phyloP scores from a whole-genome alignment of 2,797 vertebrate genomes.

The Eidolon dupreanum region DNA sequence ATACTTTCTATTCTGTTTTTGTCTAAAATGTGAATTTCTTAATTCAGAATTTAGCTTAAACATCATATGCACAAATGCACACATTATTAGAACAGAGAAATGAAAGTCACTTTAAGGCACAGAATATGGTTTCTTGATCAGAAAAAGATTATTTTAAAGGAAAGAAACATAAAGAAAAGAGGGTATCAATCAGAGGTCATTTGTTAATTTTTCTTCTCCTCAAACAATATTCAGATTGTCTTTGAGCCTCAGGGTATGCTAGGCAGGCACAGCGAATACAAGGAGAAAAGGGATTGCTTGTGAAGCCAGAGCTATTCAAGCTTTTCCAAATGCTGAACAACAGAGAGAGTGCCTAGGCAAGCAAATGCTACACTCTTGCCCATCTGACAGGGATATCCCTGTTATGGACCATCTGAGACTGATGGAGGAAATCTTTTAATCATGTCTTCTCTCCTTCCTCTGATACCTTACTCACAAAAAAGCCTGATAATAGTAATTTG shows the following conservation, averaged over 20 bases:
- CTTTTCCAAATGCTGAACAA: conserved; percentile 56
- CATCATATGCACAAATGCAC: not conserved
- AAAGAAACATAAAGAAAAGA: conserved; percentile 33
- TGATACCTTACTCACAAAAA: conserved; percentile 15
- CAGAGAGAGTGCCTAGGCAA: not conserved
- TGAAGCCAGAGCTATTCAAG: conserved; percentile 14
- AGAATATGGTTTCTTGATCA: conserved; percentile 14
- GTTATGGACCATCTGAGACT: conserved; percentile 36
- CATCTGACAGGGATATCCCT: conserved; percentile 37
- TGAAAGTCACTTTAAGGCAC: conserved; percentile 2
- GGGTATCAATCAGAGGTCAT: not conserved
- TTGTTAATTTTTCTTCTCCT: conserved; percentile 17
- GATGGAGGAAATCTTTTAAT: conserved; percentile 35
- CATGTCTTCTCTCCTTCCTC: not conserved
- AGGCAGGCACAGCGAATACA: not conserved
- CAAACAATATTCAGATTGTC: conserved; percentile 33
- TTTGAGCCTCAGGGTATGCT: not conserved
- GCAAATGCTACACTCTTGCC: not conserved
- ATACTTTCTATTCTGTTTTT: not conserved
- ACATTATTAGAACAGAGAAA: conserved; percentile 15
- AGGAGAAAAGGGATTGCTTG: not conserved
- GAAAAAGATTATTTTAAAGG: conserved; percentile 36
- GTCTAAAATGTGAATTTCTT: conserved; percentile 40
- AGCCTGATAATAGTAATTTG: not conserved
- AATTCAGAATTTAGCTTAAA: conserved; percentile 46